Conservation (phyloP, 2,888 invertebrate species). For the Parelbella ahira region DNA sequence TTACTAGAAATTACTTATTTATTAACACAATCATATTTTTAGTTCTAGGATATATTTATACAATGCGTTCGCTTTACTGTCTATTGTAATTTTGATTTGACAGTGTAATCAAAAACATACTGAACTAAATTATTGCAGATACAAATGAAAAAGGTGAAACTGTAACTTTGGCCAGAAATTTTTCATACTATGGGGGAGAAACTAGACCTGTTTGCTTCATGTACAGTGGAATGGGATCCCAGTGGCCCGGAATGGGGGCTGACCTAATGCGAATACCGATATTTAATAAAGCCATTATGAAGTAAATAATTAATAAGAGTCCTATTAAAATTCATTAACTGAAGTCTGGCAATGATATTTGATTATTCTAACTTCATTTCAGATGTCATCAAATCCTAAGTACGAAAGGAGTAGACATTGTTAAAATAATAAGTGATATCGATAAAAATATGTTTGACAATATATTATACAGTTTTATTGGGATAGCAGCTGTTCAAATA, state of each 20-base stretch:
- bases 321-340: no score
- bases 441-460: neutral
- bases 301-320: no score
- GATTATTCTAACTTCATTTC: no score
- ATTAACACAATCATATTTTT: no score
- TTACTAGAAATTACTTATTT: no score
- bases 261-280: conserved; percentile 82
- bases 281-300: conserved; percentile 78
- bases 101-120: no score
- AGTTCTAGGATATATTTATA: no score
- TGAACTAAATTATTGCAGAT: no score
- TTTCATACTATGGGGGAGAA: conserved; percentile 42
- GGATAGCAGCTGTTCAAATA: neutral
- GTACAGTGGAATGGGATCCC: conserved; percentile 87
- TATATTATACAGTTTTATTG: neutral
- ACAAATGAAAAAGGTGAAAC: conserved; percentile 4
- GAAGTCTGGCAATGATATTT: no score
- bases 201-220: conserved; percentile 83
- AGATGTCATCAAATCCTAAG: neutral
- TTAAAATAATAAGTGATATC: neutral
- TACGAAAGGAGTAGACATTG: neutral
- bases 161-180: neutral
- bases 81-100: no score
- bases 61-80: no score
- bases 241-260: conserved; percentile 85